Evolutionary conservation across 2,797 vertebrate genomes (phyloP).

Genomic region (Melanotaenia maccullochi): DNA sequence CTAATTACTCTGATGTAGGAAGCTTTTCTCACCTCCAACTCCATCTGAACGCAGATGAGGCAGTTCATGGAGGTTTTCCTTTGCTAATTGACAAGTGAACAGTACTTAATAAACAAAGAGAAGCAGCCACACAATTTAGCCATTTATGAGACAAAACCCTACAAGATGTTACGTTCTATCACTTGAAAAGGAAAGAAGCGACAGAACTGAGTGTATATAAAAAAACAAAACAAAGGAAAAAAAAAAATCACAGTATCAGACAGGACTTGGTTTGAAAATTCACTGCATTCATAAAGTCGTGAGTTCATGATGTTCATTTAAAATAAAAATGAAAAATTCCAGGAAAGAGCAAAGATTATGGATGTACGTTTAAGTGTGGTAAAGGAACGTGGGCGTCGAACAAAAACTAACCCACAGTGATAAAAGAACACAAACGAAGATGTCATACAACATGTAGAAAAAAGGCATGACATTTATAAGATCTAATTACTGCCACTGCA

Average conservation of each 20-base stretch:
- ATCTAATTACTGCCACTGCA: neutral
- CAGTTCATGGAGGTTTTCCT: slow-evolving; percentile 54
- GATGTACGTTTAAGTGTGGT: neutral
- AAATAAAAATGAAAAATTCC: slow-evolving; percentile 9
- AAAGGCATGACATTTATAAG: neutral
- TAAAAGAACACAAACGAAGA: neutral
- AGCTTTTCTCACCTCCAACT: slow-evolving; percentile 68
- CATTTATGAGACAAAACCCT: slow-evolving; percentile 48
- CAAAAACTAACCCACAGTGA: neutral
- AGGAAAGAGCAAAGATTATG: neutral
- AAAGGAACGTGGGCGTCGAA: neutral
- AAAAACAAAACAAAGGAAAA: neutral
- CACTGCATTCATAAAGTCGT: slow-evolving; percentile 16
- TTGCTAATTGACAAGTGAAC: slow-evolving; percentile 75
- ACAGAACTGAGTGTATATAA: neutral
- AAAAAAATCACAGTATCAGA: neutral
- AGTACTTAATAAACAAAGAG: slow-evolving; percentile 68
- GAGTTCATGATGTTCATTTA: slow-evolving; percentile 39
- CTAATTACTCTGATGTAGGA: slow-evolving; percentile 65
- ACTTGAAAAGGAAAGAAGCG: neutral
- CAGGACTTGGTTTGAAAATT: slow-evolving; percentile 20
- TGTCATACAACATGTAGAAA: neutral
- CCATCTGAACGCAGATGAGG: slow-evolving; percentile 46
- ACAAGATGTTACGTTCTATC: slow-evolving; percentile 49
- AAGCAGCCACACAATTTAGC: slow-evolving; percentile 44